These are phyloP conservation scores for Agrotis segetum DNA, from an alignment of 2,888 invertebrate genomes.

Conservation along the genomic window DNA sequence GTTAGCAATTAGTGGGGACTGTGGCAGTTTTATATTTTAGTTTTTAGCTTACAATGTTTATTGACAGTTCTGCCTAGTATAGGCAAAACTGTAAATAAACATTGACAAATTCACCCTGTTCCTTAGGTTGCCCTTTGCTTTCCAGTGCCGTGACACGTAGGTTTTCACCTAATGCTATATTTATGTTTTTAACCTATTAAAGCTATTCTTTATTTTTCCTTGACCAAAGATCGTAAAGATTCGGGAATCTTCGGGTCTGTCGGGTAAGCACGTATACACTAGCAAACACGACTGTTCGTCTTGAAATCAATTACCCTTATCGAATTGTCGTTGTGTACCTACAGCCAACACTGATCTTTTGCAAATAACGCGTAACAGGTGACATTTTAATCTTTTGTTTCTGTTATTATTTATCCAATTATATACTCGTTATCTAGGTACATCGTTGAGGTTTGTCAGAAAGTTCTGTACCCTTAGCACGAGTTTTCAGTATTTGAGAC, in stretches of 20 bases:
- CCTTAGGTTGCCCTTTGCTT: too few relatives aligned
- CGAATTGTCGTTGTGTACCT: conserved; percentile 22
- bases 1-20: conserved; percentile 17
- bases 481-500: too few relatives aligned
- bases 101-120: too few relatives aligned
- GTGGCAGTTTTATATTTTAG: neutral
- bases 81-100: too few relatives aligned
- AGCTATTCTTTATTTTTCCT: neutral
- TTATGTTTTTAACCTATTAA: too few relatives aligned
- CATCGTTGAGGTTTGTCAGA: too few relatives aligned
- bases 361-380: conserved; percentile 3
- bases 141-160: too few relatives aligned
- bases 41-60: neutral
- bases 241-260: conserved; percentile 1
- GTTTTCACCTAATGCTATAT: too few relatives aligned
- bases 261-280: conserved; percentile 29
- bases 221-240: neutral
- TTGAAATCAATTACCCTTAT: conserved; percentile 33
- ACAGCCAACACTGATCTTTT: conserved; percentile 17
- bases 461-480: too few relatives aligned
- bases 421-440: too few relatives aligned
- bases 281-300: conserved; percentile 29
- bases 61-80: too few relatives aligned
- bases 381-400: conserved; percentile 3
- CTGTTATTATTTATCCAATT: neutral